Base-by-base conservation (phyloP, 2,113 vertebrate genomes). In the Eolophus roseicapilla region DNA sequence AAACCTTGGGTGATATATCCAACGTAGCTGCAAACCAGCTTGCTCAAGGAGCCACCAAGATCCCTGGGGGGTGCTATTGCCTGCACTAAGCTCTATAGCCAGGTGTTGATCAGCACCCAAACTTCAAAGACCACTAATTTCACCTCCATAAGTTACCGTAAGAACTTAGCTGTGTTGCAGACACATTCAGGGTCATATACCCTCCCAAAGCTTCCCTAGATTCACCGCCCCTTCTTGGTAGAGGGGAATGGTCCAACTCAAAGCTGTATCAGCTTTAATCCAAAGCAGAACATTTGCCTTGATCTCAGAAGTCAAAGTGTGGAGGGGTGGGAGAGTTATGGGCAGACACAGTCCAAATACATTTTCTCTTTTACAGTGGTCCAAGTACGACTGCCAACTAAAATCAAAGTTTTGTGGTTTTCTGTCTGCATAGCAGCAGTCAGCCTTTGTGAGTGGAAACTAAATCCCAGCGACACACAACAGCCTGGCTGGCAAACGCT, bases 401-500 rank as follows among this genome's bases (percentile, higher is more conserved):
- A 94, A 95, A 96, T 88, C 93, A 90, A 94, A 96, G 90, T 92
- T 88, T 17, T 80, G 87, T 81, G 90, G 94, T 95, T 96, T 93
- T 92, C 95, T 95, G 96, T 90, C 94, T 96, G 93, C 92, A 92
- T 85, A 95, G 92, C 93, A 92, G 88, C 86, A 95, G 79, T 83
- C 80, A 87, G 93, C 68, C 41, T 85, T 91, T 85, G 71, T 53
- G 67, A 96, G 90, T 49, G 69, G 85, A 97, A 96, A 95, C 75
- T 69, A 91, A 95, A 95, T 77, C 88, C 91, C 91, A 88, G 68
- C 89, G 71, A 82, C 7, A 0, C 6, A 1, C 52, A 70, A 91
- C 50, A 94, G 70, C 76, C 90, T 84, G 90, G 78, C 91, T 95
- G 94, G 93, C 89, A 92, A 97, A 91, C 0, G 1, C 73, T 88